These are phyloP conservation scores for Oreochromis tanganicae DNA, from an alignment of 2,113 vertebrate species.

Conservation along the genomic window DNA sequence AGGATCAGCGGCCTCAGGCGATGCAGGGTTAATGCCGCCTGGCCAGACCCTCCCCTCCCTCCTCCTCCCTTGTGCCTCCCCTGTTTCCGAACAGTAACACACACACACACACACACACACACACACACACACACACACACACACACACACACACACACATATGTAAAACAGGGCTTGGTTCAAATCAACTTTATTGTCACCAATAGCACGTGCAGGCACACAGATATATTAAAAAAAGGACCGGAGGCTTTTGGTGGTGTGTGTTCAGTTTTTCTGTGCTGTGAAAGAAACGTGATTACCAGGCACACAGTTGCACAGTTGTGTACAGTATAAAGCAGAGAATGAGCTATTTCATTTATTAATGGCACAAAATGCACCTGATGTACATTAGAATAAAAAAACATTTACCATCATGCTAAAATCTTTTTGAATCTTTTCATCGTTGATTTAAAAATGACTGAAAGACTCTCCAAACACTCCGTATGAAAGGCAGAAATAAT, in stretches of 20 bases:
- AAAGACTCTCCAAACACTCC: neutral
- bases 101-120: slow-evolving; percentile 3
- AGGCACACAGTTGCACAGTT: too few relatives aligned
- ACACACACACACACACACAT: neutral
- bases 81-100: neutral
- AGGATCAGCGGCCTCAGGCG: slow-evolving; percentile 63
- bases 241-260: neutral
- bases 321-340: too few relatives aligned
- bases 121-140: neutral
- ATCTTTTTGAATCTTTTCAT: neutral
- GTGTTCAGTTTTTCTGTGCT: neutral
- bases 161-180: neutral
- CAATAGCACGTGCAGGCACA: neutral
- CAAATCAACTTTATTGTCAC: neutral
- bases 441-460: neutral
- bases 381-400: too few relatives aligned
- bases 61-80: neutral
- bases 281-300: rapidly evolving
- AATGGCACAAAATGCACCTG: too few relatives aligned
- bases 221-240: neutral
- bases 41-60: slow-evolving; percentile 31
- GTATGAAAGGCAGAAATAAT: rapidly evolving
- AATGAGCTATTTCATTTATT: too few relatives aligned
- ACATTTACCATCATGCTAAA: too few relatives aligned
- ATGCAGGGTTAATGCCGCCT: slow-evolving; percentile 67